Base-by-base conservation (phyloP, 2,888 invertebrate genomes). In the Acheta domesticus region DNA sequence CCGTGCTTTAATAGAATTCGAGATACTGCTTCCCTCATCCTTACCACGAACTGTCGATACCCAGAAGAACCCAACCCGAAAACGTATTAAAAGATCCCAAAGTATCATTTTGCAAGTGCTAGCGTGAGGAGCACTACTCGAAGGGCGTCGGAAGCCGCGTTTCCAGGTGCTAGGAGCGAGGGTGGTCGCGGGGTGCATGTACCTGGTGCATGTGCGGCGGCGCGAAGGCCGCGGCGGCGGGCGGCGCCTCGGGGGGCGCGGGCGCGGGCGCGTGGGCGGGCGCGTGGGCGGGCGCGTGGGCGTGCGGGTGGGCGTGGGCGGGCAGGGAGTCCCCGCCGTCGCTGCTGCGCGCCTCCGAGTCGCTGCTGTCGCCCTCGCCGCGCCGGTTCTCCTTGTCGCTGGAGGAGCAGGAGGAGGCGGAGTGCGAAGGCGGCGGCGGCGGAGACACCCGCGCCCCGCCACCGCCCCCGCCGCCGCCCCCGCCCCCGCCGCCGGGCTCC, bases 321-420 rank as follows among this genome's bases (percentile, higher is more conserved):
- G 36, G 36, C 36, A 36, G 36, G 36, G 36, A 77, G 83, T 82
- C 20, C 82, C 82, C 62, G 82, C 83, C 23, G 80, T 82, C 3
- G 81, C 77, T 19, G 62, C 62, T 62, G 16, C 62, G 62, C 62
- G 62, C 62, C 81, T 87, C 87, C 14, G 84, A 84, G 81, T 84
- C 84, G 77, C 83, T 83, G 79, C 80, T 81, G 11, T 82, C 73
- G 86, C 86, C 83, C 76, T 88, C 87, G 86, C 86, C 83, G 76
- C 88, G 87, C 0, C 62, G 62, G 81, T 89, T 92, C 90, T 86
- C 86, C 82, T 86, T 86, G 82, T 87, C 86, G 79, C 85, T 85
- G n/a, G 84, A 83, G 48, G 85, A 84, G 4, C 84, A 83, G 11
- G 84, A 83, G 78, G 83, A 84, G 5, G 84, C 84, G 1, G 83